Conservation (phyloP, 1,140 invertebrate genomes). For the Ceratina japonica region DNA sequence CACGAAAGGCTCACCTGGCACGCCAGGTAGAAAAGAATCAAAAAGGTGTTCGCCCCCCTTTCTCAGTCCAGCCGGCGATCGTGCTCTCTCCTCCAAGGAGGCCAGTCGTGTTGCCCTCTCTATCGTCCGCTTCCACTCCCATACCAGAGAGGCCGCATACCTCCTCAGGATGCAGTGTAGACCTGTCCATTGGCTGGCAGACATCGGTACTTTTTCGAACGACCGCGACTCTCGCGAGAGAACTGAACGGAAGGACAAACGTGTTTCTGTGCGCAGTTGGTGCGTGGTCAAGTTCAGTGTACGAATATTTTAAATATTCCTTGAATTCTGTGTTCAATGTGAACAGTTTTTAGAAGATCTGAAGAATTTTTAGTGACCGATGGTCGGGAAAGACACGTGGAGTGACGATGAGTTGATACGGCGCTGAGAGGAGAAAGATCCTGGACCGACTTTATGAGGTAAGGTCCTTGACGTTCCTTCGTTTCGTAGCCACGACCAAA, state of each 20-base stretch:
- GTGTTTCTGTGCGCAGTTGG: not conserved
- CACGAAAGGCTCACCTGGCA: conserved; percentile 49
- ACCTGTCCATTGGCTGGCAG: conserved; percentile 71
- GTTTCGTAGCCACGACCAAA: not conserved
- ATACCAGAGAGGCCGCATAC: conserved; percentile 71
- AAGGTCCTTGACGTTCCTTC: conserved; percentile 17
- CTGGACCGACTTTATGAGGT: conserved; percentile 57
- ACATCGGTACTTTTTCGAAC: conserved; percentile 71
- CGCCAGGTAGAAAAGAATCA: conserved; percentile 31
- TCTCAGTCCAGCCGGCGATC: conserved; percentile 51
- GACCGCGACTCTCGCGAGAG: conserved; percentile 48
- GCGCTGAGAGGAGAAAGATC: conserved; percentile 45
- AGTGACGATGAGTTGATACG: conserved; percentile 63
- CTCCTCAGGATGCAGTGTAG: conserved; percentile 76
- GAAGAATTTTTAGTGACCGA: too few species aligned
- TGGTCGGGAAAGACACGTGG: conserved; percentile 50
- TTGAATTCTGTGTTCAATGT: too few species aligned
- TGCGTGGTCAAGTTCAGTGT: conserved; percentile 18
- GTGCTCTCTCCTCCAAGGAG: conserved; percentile 61
- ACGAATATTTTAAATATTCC: too few species aligned
- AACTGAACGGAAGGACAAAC: conserved; percentile 11
- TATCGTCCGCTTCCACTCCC: conserved; percentile 69
- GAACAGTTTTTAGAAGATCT: too few species aligned
- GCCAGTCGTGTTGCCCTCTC: conserved; percentile 55
- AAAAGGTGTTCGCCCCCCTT: conserved; percentile 55